Conservation (phyloP, 2,888 invertebrate genomes). For the Serripes groenlandicus region DNA sequence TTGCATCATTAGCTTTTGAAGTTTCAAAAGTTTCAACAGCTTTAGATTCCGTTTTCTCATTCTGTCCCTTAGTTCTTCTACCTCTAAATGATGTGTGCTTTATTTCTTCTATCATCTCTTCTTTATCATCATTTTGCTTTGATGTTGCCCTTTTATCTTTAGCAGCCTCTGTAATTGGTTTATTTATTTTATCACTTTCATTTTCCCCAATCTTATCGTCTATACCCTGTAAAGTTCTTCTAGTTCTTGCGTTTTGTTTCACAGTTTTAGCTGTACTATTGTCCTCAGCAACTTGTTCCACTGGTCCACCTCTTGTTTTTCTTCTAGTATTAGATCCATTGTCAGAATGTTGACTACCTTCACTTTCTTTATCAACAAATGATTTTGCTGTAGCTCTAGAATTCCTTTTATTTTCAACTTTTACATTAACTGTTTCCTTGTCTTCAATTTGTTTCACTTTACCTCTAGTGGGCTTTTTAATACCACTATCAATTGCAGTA, state of each 20-base stretch:
- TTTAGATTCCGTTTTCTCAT: background rate
- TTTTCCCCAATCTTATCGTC: too few relatives aligned
- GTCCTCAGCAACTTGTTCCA: background rate
- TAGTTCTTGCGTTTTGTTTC: conserved; percentile 8
- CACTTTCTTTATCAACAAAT: background rate
- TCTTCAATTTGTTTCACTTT: conserved; percentile 25
- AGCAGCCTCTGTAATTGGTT: background rate
- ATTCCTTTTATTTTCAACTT: conserved; percentile 22
- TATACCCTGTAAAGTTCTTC: background rate
- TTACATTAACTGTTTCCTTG: conserved; percentile 1
- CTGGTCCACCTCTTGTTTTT: conserved; percentile 1
- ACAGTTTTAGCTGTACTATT: background rate
- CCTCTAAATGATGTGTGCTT: background rate
- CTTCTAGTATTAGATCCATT: conserved; percentile 2
- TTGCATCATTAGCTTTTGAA: background rate
- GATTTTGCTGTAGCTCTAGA: background rate
- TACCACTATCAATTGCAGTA: background rate
- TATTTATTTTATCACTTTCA: conserved; percentile 18
- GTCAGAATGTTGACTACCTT: background rate
- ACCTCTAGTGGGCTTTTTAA: conserved; percentile 8
- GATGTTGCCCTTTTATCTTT: background rate
- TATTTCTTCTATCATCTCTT: background rate
- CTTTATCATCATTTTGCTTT: conserved; percentile 13
- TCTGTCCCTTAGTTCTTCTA: background rate
- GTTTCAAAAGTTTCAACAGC: background rate